phyloP scores from a whole-genome alignment of 1,140 invertebrate species.

The Oryctes rhinoceros region DNA sequence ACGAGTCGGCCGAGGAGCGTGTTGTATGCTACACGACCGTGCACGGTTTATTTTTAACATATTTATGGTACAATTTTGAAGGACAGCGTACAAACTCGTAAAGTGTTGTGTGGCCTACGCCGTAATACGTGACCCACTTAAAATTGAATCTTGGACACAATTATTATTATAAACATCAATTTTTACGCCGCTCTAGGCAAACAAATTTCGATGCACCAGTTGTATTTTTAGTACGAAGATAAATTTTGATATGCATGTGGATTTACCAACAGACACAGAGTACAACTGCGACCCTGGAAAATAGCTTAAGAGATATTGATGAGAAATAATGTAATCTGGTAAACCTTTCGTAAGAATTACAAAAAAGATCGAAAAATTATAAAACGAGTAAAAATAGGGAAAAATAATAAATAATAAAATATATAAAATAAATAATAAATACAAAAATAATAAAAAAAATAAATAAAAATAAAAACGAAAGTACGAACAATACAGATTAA shows the following conservation, averaged over 20 bases:
- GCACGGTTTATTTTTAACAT: neutral
- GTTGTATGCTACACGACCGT: neutral
- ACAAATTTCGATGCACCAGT: neutral
- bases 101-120: neutral
- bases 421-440: too few species aligned
- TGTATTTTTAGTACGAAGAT: neutral
- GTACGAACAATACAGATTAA: too few species aligned
- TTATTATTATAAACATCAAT: neutral
- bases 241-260: neutral
- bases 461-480: too few species aligned
- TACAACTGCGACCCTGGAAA: too few species aligned
- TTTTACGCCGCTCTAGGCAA: neutral
- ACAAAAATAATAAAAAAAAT: too few species aligned
- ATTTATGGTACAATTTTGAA: neutral
- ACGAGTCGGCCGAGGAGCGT: neutral
- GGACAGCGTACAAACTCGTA: neutral
- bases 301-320: too few species aligned
- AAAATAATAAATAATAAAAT: too few species aligned
- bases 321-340: too few species aligned
- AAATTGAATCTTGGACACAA: neutral
- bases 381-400: too few species aligned
- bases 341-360: too few species aligned
- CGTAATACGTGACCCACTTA: conserved; percentile 14
- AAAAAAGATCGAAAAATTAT: too few species aligned
- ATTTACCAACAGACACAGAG: neutral